Percentiles rank a stretch among this genome's conserved stretches.
phyloP scores from a whole-genome alignment of 2,888 invertebrate genomes.

The Stenichneumon culpator region DNA sequence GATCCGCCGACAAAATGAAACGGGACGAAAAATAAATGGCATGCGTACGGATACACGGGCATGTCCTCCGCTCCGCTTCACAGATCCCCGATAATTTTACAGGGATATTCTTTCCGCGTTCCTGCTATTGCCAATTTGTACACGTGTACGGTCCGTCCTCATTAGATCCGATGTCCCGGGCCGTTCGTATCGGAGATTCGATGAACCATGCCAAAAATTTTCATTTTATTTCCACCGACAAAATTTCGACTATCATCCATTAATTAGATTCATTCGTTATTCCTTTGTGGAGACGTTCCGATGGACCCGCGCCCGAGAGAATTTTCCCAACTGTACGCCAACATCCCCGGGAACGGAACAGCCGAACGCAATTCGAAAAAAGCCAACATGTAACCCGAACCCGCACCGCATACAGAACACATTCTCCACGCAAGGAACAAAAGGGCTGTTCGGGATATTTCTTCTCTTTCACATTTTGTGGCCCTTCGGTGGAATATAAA shows the following conservation, averaged over 20 bases:
- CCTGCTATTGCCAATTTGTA: not conserved
- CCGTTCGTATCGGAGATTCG: not conserved
- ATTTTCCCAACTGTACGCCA: not conserved
- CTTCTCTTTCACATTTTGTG: not conserved
- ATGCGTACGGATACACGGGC: slow-evolving; percentile 2
- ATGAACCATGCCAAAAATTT: not conserved
- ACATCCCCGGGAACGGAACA: not conserved
- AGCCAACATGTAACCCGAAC: not conserved
- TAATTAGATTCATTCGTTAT: not conserved
- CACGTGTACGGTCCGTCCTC: not conserved
- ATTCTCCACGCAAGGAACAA: not conserved
- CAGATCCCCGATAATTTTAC: slow-evolving; percentile 12
- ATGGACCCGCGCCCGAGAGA: not conserved
- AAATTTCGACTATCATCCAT: not conserved
- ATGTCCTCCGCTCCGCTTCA: slow-evolving; percentile 14
- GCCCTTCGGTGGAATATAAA: slow-evolving; percentile 12
- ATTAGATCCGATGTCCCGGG: not conserved
- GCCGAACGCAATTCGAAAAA: not conserved
- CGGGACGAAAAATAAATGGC: slow-evolving; percentile 14
- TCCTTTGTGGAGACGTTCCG: not conserved
- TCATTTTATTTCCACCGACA: not conserved
- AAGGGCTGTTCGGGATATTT: not conserved
- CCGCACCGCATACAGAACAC: not conserved
- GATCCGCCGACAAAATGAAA: slow-evolving; percentile 24
- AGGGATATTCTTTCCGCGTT: not conserved